Conservation (phyloP, 2,113 vertebrate species). For the Puffinus mauretanicus region DNA sequence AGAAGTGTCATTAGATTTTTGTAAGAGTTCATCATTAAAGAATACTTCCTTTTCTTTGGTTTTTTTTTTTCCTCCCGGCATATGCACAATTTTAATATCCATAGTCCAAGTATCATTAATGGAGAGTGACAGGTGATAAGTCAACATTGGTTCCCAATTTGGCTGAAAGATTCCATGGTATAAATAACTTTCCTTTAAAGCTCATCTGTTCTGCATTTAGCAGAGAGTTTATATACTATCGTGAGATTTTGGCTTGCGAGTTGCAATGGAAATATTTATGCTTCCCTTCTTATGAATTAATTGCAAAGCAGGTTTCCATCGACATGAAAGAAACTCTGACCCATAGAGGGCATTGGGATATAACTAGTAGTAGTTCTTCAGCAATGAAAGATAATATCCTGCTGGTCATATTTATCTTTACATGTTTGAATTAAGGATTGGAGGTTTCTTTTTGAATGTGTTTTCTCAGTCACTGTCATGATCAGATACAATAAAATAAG, state of each 20-base stretch:
- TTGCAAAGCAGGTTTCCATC: neutral
- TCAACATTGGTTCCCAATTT: slow-evolving; percentile 43
- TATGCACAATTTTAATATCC: neutral
- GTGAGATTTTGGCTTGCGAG: neutral
- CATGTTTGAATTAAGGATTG: neutral
- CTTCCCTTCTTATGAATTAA: neutral
- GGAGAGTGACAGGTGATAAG: neutral
- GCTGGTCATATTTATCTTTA: neutral
- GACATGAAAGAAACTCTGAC: slow-evolving; percentile 6
- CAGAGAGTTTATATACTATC: neutral
- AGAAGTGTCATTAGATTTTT: neutral
- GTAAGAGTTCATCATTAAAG: neutral
- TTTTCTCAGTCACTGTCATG: neutral
- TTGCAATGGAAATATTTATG: neutral
- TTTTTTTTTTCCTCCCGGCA: neutral
- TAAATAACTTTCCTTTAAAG: slow-evolving; percentile 12
- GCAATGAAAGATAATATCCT: neutral
- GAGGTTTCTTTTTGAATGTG: neutral
- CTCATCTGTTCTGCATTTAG: slow-evolving; percentile 56
- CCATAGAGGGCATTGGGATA: neutral
- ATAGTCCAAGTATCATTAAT: neutral
- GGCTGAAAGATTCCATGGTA: neutral
- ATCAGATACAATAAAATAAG: neutral
- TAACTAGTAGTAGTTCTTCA: neutral
- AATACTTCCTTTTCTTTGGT: neutral